A percentile compares a stretch with the other conserved stretches of the same genome.
These are phyloP conservation scores for Cyprinodon variegatus DNA, from an alignment of 2,113 vertebrate species.

Conservation along the genomic window DNA sequence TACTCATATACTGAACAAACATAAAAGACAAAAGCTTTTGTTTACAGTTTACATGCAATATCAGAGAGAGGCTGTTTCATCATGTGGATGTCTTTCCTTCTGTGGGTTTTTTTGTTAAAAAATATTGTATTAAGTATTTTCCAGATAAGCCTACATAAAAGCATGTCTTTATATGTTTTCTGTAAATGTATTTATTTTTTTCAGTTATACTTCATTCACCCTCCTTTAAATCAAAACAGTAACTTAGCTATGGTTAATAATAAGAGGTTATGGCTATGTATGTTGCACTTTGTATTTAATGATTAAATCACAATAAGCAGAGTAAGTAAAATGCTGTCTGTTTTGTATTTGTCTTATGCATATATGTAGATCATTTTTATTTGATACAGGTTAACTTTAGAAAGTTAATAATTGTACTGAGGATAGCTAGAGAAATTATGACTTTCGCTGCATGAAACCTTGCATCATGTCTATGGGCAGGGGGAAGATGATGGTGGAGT, in stretches of 20 bases:
- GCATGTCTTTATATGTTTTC: conserved; percentile 60
- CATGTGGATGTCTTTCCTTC: conserved; percentile 55
- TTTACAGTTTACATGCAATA: conserved; percentile 60
- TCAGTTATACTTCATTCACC: conserved; percentile 26
- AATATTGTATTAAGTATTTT: conserved; percentile 75
- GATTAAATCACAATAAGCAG: conserved; percentile 63
- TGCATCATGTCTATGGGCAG: conserved; percentile 86
- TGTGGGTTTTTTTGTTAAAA: conserved; percentile 61
- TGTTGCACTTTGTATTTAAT: conserved; percentile 78
- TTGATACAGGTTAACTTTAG: neutral
- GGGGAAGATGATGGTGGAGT: conserved; percentile 90
- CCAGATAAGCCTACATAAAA: conserved; percentile 46
- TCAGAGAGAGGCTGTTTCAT: conserved; percentile 33
- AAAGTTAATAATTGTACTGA: neutral
- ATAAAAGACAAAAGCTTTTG: conserved; percentile 38
- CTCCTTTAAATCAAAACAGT: conserved; percentile 50
- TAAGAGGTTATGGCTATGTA: conserved; percentile 61
- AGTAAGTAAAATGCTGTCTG: conserved; percentile 18
- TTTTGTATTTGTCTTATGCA: conserved; percentile 11
- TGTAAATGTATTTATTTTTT: conserved; percentile 33
- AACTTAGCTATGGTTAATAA: conserved; percentile 66
- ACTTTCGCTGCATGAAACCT: conserved; percentile 62
- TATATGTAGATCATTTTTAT: neutral
- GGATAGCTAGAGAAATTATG: neutral
- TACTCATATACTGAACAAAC: conserved; percentile 65